phyloP scores from a whole-genome alignment of 2,113 vertebrate genomes.

The Eudyptes chrysolophus region DNA sequence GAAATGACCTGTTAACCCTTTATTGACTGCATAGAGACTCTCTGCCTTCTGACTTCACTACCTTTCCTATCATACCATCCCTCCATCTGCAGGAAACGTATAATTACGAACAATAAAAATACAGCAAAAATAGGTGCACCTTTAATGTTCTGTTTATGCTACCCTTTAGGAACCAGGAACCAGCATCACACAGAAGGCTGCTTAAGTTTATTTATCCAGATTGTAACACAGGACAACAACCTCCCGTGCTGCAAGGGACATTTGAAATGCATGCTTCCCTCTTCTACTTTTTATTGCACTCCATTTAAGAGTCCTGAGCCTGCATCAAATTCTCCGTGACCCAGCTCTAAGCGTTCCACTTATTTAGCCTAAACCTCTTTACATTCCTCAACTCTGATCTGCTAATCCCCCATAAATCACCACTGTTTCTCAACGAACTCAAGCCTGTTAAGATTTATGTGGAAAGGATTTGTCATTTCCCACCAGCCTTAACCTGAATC shows the following conservation, averaged over 20 bases:
- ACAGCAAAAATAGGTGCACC: neutral
- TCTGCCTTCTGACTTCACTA: neutral
- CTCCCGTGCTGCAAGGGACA: neutral
- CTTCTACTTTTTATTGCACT: conserved; percentile 10
- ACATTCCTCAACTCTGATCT: conserved; percentile 71
- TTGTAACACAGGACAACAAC: neutral
- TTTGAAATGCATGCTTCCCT: neutral
- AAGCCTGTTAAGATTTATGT: conserved; percentile 51
- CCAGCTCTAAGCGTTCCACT: conserved; percentile 47
- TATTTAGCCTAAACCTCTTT: conserved; percentile 70
- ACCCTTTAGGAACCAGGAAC: neutral
- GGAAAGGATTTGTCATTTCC: conserved; percentile 70
- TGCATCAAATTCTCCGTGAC: conserved; percentile 50
- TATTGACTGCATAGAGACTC: neutral
- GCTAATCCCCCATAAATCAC: conserved; percentile 71
- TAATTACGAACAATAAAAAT: neutral
- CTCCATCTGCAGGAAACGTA: neutral
- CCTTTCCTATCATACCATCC: neutral
- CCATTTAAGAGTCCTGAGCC: conserved; percentile 4
- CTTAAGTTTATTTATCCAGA: neutral
- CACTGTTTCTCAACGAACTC: conserved; percentile 33
- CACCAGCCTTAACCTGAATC: conserved; percentile 62
- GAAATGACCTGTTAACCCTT: neutral
- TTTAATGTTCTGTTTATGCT: neutral
- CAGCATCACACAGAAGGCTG: neutral